A percentile compares a stretch with the other conserved stretches of the same genome.
phyloP scores from a whole-genome alignment of 2,888 invertebrate genomes.

The Drosophila eohydei region DNA sequence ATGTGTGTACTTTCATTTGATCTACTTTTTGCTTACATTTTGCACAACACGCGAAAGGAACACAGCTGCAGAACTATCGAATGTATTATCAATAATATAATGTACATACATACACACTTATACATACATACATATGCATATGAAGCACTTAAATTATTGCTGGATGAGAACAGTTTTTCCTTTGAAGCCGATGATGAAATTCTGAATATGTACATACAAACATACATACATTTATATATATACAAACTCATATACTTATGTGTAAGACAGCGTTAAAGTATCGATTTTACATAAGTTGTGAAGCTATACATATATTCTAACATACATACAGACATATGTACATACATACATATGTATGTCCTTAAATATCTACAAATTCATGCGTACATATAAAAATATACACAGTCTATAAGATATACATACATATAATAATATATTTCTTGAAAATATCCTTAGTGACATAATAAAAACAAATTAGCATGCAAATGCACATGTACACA shows the following conservation, averaged over 20 bases:
- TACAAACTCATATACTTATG: too few relatives aligned
- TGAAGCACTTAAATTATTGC: not conserved
- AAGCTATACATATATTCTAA: not conserved
- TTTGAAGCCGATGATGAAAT: not conserved
- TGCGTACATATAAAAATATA: too few relatives aligned
- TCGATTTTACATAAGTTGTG: not conserved
- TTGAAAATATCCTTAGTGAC: not conserved
- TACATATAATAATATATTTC: not conserved
- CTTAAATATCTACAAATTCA: not conserved
- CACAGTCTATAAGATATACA: not conserved
- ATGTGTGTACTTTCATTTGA: not conserved
- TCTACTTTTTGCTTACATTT: constrained; percentile 14
- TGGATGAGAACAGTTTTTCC: not conserved
- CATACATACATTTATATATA: not conserved
- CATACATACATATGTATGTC: not conserved
- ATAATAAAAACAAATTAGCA: constrained; percentile 6
- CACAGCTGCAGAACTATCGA: constrained; percentile 15
- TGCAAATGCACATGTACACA: not conserved
- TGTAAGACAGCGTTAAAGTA: too few relatives aligned
- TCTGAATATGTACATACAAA: not conserved
- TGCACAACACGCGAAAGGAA: constrained; percentile 4
- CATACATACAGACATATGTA: not conserved
- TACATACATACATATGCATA: not conserved
- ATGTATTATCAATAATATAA: not conserved
- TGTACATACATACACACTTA: not conserved